Base-by-base conservation (phyloP, 2,797 vertebrate species). In the Helostoma temminkii region DNA sequence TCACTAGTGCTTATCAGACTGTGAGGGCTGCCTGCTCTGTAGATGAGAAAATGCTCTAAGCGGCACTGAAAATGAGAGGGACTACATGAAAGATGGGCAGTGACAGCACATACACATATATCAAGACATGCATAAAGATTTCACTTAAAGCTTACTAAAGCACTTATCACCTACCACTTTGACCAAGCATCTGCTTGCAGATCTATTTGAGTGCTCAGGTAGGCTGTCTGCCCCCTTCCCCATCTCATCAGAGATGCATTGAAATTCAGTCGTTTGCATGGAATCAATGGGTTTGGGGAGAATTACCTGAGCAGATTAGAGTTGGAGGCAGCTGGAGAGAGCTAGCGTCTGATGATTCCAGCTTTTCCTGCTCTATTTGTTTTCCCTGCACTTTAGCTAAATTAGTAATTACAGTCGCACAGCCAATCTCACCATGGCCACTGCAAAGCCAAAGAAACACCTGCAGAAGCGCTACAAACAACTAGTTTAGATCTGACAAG, bases 361-460 rank as follows among this genome's bases (percentile, higher is more conserved):
- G 79, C 79, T 86, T 83, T 87, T 74, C 82, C 84, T 71, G 63
- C 84, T 84, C 82, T 87, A 89, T 94, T 94, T 94, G 90, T 93
- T 93, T 94, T 89, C 82, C 28, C 85, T 58, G 57, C 90, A 91
- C 90, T 93, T 92, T 90, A 88, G 84, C 88, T 92, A 94, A 94
- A 94, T 93, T 92, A 93, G 89, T 90, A 92, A 94, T 93, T 93
- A 93, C 87, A 92, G 85, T 89, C 86, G 67, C 92, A 86, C 79
- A 90, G 85, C 87, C 91, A 91, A 89, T 92, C 90, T 93, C 89
- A 73, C 87, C 80, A 55, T 71, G 82, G 80, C 77, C 80, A 79
- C 86, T 50, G 57, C 65, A 70, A 93, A 92, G 82, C 82, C 66
- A 86, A 75, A 90, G 81, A 85, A 85, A 89, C 92, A 93, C 92